Base-by-base conservation (phyloP, 2,113 vertebrate species). In the Eulemur rufifrons region DNA sequence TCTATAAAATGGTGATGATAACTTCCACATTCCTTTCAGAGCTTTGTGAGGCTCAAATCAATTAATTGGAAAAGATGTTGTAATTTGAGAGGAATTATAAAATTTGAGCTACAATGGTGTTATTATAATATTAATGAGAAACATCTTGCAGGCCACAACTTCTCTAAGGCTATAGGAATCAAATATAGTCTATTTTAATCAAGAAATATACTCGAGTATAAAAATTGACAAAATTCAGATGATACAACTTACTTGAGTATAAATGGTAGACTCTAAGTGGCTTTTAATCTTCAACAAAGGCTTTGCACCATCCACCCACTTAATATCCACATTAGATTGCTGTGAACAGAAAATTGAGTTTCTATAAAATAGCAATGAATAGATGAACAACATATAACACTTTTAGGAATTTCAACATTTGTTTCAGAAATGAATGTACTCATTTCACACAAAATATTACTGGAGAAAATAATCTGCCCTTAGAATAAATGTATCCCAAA, bases 261-360 rank as follows among this genome's bases (percentile, higher is more conserved):
- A 99, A 98, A 99, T 98, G 4, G 99, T 99, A 0, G 99, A 99
- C 63, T 99, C 99, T 94, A 99, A 98, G 64, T 99, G 99, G 94
- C 98, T 99, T 98, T 98, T 99, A 96, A 99, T 98, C 99, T 99
- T 99, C 97, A 99, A 99, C 83, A 99, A 98, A 0, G 98, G 98
- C 97, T 99, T 99, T 97, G 98, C 98, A 94, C 99, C 99, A 97
- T 99, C 99, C 45, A 99, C 99, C 99, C 99, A 99, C 97, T 99
- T 99, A 8, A 99, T 98, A 95, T 99, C 99, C 17, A 98, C 66
- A 0, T 98, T 98, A 12, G 98, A 97, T 98, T 99, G 98, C 98
- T 99, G 94, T 47, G 69, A 98, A 98, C 14, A 97, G 77, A 97
- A 91, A 97, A 98, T 32, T 97, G 71, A 77, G 8, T 76, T 94